Evolutionary conservation across 2,113 vertebrate genomes (phyloP), one percentile per base, ranked within the genome.

Genomic region (Burhinus bistriatus): DNA sequence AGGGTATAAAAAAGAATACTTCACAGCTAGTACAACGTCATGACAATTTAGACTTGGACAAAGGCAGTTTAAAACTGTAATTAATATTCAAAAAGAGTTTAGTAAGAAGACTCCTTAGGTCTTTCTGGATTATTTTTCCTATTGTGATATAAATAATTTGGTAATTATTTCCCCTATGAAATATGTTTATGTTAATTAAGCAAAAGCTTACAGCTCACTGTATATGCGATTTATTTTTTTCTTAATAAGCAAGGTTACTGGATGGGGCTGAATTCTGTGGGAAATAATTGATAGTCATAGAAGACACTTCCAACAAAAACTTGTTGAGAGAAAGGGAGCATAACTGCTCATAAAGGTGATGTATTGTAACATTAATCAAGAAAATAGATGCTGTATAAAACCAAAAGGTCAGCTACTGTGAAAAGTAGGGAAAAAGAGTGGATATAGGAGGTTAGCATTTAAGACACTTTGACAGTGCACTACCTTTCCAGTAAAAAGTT

Each of bases 111-210:
- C 94, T 88, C 49, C 47, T 90, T 90, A 79, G 88, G 29, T 17
- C 9, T 79, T 96, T 85, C 51, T 89, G 57, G 82, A 84, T 95
- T 2, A 77, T 72, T 93, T 97, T 95, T 96, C 40, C 59, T 97
- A 80, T 85, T 95, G 49, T 92, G 54, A 83, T 89, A 94, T 96
- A 97, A 98, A 96, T 98, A 95, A 96, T 92, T 69, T 20, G 72
- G 45, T 81, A 96, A 90, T 92, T 96, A 96, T 96, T 93, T 54
- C 73, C 57, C 5, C 70, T 95, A 96, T 96, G 72, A 93, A 95
- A 97, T 97, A 97, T 94, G 71, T 85, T 90, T 83, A 75, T 29
- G 71, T 96, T 97, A 97, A 98, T 97, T 97, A 98, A 96, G 44
- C 59, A 94, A 81, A 96, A 92, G 34, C 73, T 83, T 91, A 89